A percentile compares a stretch with the other conserved stretches of the same genome.
phyloP scores from a whole-genome alignment of 2,113 vertebrate species.

The Notiomystis cincta region DNA sequence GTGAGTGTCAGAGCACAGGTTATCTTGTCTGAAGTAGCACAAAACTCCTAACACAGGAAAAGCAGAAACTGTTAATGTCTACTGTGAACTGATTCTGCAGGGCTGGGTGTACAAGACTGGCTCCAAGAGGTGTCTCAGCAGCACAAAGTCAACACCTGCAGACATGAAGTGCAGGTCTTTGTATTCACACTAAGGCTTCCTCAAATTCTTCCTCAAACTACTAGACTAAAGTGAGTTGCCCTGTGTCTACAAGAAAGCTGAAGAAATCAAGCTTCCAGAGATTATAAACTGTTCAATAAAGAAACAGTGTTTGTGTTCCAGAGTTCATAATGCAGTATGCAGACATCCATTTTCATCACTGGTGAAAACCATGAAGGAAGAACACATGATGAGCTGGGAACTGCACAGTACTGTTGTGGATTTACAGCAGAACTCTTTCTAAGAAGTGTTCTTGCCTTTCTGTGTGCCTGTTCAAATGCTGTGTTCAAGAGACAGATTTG shows the following conservation, averaged over 20 bases:
- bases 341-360: neutral
- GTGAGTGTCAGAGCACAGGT: neutral
- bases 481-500: neutral
- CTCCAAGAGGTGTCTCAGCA: neutral
- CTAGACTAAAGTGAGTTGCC: neutral
- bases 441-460: neutral
- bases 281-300: neutral
- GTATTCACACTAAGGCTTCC: neutral
- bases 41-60: neutral
- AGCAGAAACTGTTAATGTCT: neutral
- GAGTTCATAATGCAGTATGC: neutral
- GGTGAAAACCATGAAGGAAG: neutral
- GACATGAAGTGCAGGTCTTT: neutral
- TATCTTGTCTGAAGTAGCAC: neutral
- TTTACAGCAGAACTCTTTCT: neutral
- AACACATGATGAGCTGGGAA: neutral
- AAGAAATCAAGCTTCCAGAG: neutral
- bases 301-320: neutral
- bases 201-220: neutral
- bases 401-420: neutral
- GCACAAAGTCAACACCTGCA: fast-evolving
- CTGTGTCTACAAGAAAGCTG: neutral
- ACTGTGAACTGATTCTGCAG: neutral
- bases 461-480: neutral
- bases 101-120: neutral